Base-by-base conservation (phyloP, 2,888 invertebrate genomes). In the Chirona hameri region DNA sequence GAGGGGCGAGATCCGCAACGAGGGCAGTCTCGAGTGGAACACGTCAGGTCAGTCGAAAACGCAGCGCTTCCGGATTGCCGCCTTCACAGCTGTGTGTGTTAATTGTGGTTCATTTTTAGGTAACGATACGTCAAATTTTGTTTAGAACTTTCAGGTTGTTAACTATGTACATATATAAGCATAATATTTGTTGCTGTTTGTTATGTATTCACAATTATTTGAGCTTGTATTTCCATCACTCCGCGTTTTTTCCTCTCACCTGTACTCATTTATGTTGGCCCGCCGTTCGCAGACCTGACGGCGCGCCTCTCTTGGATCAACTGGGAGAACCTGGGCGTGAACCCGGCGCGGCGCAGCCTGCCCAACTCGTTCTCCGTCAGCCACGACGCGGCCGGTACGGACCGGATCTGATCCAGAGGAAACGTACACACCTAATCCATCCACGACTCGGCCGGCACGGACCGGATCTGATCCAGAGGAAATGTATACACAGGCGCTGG, bases 271-370 rank as follows among this genome's bases (percentile, higher is more conserved):
- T n/a, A n/a, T 48, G 9, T 48, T 48, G 9, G 9, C 15, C 24
- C 18, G 81, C 18, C 86, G 60, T n/a, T 10, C 87, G 2, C 90
- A 99, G 99, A 99, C 91, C 90, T 99, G 85, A 97, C 98, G 0
- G 98, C 99, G 0, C 91, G 99, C 83, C 90, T 99, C 52, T 97
- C 97, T 0, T 99, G 99, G 99, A 98, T 99, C 86, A 98, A 98
- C 87, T 99, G 99, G 99, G 97, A 98, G 88, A 97, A 97, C 87
- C 91, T 99, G 1, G 99, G 99, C 0, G 96, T 98, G 7, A 95
- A 94, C 87, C 96, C 96, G 3, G 95, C 94, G 83, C 90, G 96
- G 81, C 91, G 96, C 86, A 95, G 95, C 84, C 91, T 95, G 12
- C 90, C 96, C 3, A 95, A 95, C 0, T 93, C 95, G 0, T 89